Evolutionary conservation across 2,888 invertebrate genomes (phyloP).

Genomic region (Odontomyia ornata): DNA sequence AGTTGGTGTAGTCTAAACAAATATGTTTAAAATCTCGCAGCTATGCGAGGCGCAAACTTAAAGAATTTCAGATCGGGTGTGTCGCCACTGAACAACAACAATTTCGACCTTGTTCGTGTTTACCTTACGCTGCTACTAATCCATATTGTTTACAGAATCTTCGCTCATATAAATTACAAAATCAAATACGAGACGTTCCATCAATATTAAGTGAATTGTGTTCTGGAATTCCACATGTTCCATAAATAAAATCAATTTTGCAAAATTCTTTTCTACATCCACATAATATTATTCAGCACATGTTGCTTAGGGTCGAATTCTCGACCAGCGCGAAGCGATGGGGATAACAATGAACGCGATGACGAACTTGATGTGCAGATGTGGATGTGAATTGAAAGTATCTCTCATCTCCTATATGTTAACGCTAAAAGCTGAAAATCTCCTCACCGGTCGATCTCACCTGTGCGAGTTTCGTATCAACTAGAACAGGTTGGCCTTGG

Average conservation of each 20-base stretch:
- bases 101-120: not conserved
- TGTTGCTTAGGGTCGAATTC: not conserved
- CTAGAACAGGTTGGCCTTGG: conserved; percentile 38
- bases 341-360: not conserved
- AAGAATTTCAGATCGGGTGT: not conserved
- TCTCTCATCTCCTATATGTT: not conserved
- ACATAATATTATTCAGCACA: not conserved
- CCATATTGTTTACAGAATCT: not conserved
- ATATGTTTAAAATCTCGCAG: no score
- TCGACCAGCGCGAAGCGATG: not conserved
- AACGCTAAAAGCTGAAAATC: not conserved
- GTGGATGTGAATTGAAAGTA: not conserved
- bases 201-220: not conserved
- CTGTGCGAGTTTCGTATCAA: not conserved
- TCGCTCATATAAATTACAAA: not conserved
- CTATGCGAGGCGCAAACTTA: no score
- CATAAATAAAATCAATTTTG: not conserved
- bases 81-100: not conserved
- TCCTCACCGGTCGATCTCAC: conserved; percentile 1
- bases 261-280: not conserved
- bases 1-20: no score
- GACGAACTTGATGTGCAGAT: no score
- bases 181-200: not conserved
- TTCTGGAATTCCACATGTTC: not conserved
- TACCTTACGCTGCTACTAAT: not conserved